Conservation (phyloP, 2,888 invertebrate species). For the Timandra comae region DNA sequence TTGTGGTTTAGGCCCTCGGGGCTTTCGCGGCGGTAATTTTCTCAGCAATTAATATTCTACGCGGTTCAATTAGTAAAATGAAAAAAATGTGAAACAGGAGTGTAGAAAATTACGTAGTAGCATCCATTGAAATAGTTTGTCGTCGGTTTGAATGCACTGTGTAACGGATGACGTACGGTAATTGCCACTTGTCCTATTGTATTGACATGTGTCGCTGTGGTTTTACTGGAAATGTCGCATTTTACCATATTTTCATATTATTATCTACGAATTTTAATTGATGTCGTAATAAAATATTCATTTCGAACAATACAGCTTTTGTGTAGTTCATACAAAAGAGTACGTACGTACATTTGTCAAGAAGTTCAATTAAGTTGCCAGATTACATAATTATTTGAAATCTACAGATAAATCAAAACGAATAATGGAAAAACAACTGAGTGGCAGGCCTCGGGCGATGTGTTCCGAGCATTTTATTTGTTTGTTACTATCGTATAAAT, state of each 20-base stretch:
- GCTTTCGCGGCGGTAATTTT: slow-evolving; percentile 54
- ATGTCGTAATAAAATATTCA: neutral
- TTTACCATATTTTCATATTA: slow-evolving; percentile 4
- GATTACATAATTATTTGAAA: slow-evolving; percentile 27
- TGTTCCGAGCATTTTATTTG: slow-evolving; percentile 70
- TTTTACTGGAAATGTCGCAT: slow-evolving; percentile 25
- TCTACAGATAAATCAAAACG: slow-evolving; percentile 38
- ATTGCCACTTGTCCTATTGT: slow-evolving; percentile 40
- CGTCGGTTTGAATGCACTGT: slow-evolving; percentile 14
- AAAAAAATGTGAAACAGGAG: slow-evolving; percentile 61
- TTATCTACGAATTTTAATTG: neutral
- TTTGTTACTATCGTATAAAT: slow-evolving; percentile 74
- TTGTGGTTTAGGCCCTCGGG: slow-evolving; percentile 61
- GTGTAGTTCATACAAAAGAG: neutral
- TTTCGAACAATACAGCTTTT: neutral
- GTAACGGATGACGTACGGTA: slow-evolving; percentile 47
- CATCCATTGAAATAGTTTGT: slow-evolving; percentile 44
- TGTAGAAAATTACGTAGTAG: slow-evolving; percentile 50
- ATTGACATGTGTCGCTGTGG: slow-evolving; percentile 49
- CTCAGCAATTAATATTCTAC: slow-evolving; percentile 69
- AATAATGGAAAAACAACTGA: slow-evolving; percentile 36
- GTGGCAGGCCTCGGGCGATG: slow-evolving; percentile 41
- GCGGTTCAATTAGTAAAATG: slow-evolving; percentile 60
- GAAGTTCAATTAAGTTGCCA: slow-evolving; percentile 9
- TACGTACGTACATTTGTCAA: neutral